A percentile compares a stretch with the other conserved stretches of the same genome.
Conservation (phyloP, 2,888 invertebrate species). For the Geophilus truncorum region DNA sequence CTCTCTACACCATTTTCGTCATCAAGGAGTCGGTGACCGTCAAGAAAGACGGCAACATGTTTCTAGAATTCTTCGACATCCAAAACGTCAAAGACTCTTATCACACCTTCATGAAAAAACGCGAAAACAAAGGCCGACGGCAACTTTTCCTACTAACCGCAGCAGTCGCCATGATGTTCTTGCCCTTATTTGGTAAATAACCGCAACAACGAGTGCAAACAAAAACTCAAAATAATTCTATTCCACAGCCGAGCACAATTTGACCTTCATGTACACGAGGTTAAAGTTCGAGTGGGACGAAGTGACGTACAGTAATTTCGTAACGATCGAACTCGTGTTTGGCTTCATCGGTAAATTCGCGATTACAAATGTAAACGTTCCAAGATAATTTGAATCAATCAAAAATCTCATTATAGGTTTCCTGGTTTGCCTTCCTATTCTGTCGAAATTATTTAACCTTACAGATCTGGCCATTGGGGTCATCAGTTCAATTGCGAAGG, state of each 20-base stretch:
- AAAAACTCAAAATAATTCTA: background rate
- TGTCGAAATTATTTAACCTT: background rate
- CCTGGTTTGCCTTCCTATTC: background rate
- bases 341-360: background rate
- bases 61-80: background rate
- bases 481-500: background rate
- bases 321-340: background rate
- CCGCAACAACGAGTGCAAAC: background rate
- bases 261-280: background rate
- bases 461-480: background rate
- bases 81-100: background rate
- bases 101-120: background rate
- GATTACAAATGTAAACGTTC: background rate
- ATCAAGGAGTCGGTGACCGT: slow-evolving; percentile 36
- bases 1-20: slow-evolving; percentile 45
- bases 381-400: background rate
- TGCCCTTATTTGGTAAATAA: background rate
- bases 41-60: background rate
- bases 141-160: background rate
- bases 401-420: background rate
- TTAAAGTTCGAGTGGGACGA: background rate
- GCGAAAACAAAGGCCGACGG: background rate
- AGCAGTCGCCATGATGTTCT: background rate
- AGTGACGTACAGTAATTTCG: background rate
- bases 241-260: background rate